A percentile compares a stretch with the other conserved stretches of the same genome.
These are phyloP conservation scores for Chaetura pelagica DNA, from an alignment of 2,113 vertebrate genomes.

Conservation along the genomic window DNA sequence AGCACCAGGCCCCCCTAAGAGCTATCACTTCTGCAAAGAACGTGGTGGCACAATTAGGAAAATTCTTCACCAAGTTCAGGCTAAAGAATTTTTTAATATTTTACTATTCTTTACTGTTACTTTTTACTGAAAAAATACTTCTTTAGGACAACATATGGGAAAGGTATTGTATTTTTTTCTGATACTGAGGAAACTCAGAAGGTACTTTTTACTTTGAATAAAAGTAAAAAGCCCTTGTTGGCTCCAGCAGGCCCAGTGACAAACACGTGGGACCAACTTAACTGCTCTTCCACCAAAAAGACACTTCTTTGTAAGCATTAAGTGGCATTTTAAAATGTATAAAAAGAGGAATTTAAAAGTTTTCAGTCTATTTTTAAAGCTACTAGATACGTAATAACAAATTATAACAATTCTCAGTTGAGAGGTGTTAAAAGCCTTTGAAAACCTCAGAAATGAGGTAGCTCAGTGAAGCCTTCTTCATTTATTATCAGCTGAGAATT, in stretches of 20 bases:
- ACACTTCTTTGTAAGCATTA: background rate
- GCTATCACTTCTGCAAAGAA: background rate
- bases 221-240: background rate
- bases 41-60: background rate
- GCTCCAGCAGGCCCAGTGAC: background rate
- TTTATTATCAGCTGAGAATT: background rate
- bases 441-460: background rate
- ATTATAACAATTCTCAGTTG: background rate
- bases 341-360: background rate
- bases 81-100: background rate
- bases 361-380: background rate
- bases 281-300: background rate
- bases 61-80: background rate
- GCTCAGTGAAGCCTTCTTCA: background rate
- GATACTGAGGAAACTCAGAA: background rate
- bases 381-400: background rate
- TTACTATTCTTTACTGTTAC: background rate
- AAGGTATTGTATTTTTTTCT: background rate
- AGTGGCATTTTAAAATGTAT: background rate
- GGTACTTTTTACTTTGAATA: background rate
- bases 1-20: background rate
- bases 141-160: background rate
- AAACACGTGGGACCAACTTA: background rate
- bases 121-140: background rate
- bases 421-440: background rate